A percentile compares a stretch with the other conserved stretches of the same genome.
Evolutionary conservation across 2,797 vertebrate genomes (phyloP).

Genomic region (Margarornis squamiger): DNA sequence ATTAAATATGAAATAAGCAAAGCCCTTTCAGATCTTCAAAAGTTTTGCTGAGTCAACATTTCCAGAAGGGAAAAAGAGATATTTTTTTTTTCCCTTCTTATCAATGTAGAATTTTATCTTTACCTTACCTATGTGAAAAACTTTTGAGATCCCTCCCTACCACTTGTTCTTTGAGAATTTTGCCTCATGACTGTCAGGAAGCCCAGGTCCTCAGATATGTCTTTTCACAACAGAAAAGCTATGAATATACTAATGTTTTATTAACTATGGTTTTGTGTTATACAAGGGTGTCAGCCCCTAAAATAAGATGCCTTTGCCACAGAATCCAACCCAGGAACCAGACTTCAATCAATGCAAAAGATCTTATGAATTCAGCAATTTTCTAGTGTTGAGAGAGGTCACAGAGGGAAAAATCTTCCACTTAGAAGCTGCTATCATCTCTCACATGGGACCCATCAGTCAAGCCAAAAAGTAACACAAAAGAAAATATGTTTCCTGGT

Average conservation of each 20-base stretch:
- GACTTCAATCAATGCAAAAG: not conserved
- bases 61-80: not conserved
- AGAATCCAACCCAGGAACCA: not conserved
- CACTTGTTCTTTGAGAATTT: not conserved
- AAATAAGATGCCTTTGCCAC: not conserved
- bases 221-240: not conserved
- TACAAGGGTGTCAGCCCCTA: not conserved
- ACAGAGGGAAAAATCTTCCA: not conserved
- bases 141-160: not conserved
- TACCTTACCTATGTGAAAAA: not conserved
- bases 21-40: not conserved
- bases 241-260: not conserved
- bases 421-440: not conserved
- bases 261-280: not conserved
- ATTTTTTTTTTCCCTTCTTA: accelerated
- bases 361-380: not conserved
- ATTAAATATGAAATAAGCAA: not conserved
- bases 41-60: not conserved
- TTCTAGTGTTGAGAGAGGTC: not conserved
- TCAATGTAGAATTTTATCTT: not conserved
- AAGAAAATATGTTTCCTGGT: not conserved
- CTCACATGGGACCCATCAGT: not conserved
- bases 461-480: not conserved
- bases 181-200: not conserved
- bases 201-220: not conserved